Conservation (phyloP, 1,140 invertebrate species). For the Coenobita brevimanus region DNA sequence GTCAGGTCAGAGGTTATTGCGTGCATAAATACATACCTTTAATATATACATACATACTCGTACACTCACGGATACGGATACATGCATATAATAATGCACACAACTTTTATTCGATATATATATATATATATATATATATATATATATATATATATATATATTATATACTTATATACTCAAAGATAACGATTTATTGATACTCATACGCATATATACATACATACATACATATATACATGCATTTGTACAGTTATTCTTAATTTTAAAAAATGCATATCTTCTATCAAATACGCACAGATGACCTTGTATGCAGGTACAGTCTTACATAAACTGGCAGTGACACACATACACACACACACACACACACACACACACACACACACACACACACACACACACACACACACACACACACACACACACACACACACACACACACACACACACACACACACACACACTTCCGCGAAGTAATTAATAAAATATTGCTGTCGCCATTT, state of each 20-base stretch:
- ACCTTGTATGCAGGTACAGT: not conserved
- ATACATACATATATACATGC: constrained; percentile 9
- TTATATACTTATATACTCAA: too few species aligned
- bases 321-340: not conserved
- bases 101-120: too few species aligned
- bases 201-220: constrained; percentile 7
- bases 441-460: constrained; percentile 23
- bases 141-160: too few species aligned
- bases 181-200: too few species aligned
- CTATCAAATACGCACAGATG: constrained; percentile 7
- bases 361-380: not conserved
- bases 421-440: constrained; percentile 40
- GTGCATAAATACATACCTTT: too few species aligned
- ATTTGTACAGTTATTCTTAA: constrained; percentile 3
- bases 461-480: not conserved
- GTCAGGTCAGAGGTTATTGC: too few species aligned
- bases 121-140: too few species aligned
- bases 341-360: not conserved
- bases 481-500: too few species aligned
- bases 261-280: too few species aligned
- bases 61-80: too few species aligned
- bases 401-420: constrained; percentile 27
- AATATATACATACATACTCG: too few species aligned
- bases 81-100: too few species aligned
- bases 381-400: constrained; percentile 31